Base-by-base conservation (phyloP, 37 sponge, comb jelly and placozoan species). In the Geodia barretti region DNA sequence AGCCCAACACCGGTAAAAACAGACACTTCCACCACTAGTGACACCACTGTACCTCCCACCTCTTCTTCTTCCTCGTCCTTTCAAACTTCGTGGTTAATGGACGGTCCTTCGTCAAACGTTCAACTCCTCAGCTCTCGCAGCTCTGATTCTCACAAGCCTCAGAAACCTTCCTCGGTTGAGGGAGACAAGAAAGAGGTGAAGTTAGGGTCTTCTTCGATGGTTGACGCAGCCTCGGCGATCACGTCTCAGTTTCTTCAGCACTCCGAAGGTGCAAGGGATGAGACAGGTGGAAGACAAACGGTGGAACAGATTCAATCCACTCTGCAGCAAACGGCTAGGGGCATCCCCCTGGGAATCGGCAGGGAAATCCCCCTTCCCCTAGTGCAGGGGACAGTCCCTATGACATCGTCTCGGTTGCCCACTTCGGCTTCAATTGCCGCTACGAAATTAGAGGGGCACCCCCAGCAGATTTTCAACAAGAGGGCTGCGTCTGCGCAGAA, bases 231-330 rank as follows among this genome's bases (percentile, higher is more conserved):
- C 1, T 29, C 39, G 3, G 11, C 58, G n/a, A 69, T 79, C 2
- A 70, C 80, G 0, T 70, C 80, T 37, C 68, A 68, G 69, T 79
- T 79, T 67, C 54, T 30, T 21, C 39, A 68, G 41, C 60, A 2
- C 7, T 2, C 36, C 40, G n/a, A n/a, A n/a, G n/a, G n/a, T n/a
- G 60, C 24, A 17, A 42, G 41, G 60, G 68, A 79, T 59, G 58
- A 69, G 31, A 60, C 33, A 25, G 40, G 40, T 36, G 62, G 29
- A 21, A 20, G 3, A 33, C 3, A 17, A 14, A 7, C 11, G 14
- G 14, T 7, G 7, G 14, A 14, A 7, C 11, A 47, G 7, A 7
- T 17, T 7, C 54, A 17, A 14, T 7, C 54, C 7, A 47, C 54
- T 14, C 54, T 14, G 14, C 11, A 17, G 14, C 54, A 47, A 47